These are phyloP conservation scores for Pseudorhiza aurosa DNA, from an alignment of 30 jellyfish, hydroid and myxozoan species.

Conservation along the genomic window DNA sequence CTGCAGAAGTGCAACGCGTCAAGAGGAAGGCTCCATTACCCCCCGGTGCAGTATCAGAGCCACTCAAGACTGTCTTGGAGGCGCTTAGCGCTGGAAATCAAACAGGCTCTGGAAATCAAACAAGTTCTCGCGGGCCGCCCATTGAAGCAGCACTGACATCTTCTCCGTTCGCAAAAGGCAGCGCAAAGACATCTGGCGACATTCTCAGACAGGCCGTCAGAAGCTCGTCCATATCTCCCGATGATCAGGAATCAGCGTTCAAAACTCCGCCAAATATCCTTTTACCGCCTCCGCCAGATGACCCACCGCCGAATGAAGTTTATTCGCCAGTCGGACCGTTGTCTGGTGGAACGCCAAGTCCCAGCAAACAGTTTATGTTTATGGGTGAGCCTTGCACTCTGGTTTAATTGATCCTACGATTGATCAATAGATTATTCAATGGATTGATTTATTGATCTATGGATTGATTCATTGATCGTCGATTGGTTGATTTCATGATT, in stretches of 20 bases:
- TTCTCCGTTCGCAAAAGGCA: background rate
- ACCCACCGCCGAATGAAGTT: slow-evolving; percentile 75
- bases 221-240: slow-evolving; percentile 13
- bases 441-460: background rate
- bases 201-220: background rate
- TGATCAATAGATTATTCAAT: background rate
- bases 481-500: too few species aligned
- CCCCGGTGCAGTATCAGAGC: slow-evolving; percentile 21
- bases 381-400: background rate
- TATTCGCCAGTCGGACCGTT: slow-evolving; percentile 68
- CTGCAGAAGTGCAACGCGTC: background rate
- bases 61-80: background rate
- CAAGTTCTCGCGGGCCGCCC: slow-evolving; percentile 15
- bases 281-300: slow-evolving; percentile 85
- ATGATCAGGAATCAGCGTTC: background rate
- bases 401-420: background rate
- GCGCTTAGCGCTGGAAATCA: slow-evolving; percentile 12
- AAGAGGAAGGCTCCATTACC: slow-evolving; percentile 65
- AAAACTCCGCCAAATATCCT: slow-evolving; percentile 65
- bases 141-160: slow-evolving; percentile 18
- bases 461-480: too few species aligned
- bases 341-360: slow-evolving; percentile 34
- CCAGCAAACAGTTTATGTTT: background rate
- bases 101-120: slow-evolving; percentile 12
- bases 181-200: slow-evolving; percentile 4